Base-by-base conservation (phyloP, 2,113 vertebrate genomes). In the Chlamydotis undulata region DNA sequence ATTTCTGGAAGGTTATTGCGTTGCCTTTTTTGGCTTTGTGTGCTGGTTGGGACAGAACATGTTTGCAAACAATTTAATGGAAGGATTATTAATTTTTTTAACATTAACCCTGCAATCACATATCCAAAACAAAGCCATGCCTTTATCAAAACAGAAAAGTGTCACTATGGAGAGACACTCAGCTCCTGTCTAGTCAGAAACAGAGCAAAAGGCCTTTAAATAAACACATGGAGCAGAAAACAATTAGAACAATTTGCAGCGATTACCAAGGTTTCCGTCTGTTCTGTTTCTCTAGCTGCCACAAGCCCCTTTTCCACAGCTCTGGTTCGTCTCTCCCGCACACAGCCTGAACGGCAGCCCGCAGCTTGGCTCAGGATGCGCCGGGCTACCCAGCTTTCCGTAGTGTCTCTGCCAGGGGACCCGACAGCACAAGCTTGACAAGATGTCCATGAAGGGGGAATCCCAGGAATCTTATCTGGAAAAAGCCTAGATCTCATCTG, bases 161-260 rank as follows among this genome's bases (percentile, higher is more conserved):
- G 45, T 67, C 49, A 50, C 71, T 24, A 26, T 61, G 17, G 39
- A 29, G 86, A 87, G 60, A 89, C 52, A 43, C 47, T 35, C 41
- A 5, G 64, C 29, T 59, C 85, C 71, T 39, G 24, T 43, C 60
- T 43, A 49, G 60, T 67, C 90, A 83, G 80, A 90, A 94, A 64
- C 49, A 56, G 81, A 24, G 83, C 93, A 45, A 89, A 96, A 92
- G 35, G 60, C 47, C 75, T 93, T 96, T 94, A 92, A 81, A 96
- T 85, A 92, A 90, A 83, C 73, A 65, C 93, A 67, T 1, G 29
- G 37, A 88, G 9, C 63, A 70, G 90, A 83, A 94, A 96, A 96
- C 94, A 91, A 88, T 90, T 83, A 29, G 83, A 96, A 86, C 93
- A 71, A 28, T 95, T 94, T 86, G 92, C 70, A 90, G 93, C 0